Base-by-base conservation (phyloP, 1,140 invertebrate species). In the Tyrophagus putrescentiae region DNA sequence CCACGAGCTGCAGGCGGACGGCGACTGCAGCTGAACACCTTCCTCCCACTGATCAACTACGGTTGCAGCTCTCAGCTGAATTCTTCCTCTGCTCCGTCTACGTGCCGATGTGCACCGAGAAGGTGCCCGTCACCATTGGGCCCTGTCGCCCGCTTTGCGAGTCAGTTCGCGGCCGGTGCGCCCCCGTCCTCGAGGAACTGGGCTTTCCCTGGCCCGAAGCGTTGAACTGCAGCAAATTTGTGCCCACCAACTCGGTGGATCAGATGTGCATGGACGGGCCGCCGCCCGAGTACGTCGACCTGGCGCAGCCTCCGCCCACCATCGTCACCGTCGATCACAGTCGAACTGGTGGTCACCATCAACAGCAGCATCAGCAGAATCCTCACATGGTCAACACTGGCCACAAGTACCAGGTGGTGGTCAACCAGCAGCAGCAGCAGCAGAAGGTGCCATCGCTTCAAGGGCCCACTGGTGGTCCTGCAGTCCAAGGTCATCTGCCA, bases 41-140 rank as follows among this genome's bases (percentile, higher is more conserved):
- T 90, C 70, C 87, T 85, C 60, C 90, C 94, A 1, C 73, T 98
- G 16, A 84, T 98, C 1, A 94, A 97, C 76, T 83, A 95, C 5
- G 82, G 90, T 64, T 98, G 95, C 72, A 94, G 89, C 63, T 81
- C 85, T 0, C 87, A 97, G 70, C 74, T 97, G 31, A 85, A 69
- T 85, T 97, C 64, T 99, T 99, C 71, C 74, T 99, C 18, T 99
- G 95, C 75, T 85, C 90, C 0, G 80, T 98, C 53, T 98, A 92
- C 72, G 86, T 85, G 4, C 95, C 95, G 0, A 85, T 98, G 0
- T 98, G 95, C 70, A 50, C 56, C 6, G 61, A 62, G 23, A 62
- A 62, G 29, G 33, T 62, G 13, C 60, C 31, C 6, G 27, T 34
- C 3, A 45, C 25, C 5, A 60, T 62, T 39, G 61, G 61, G 3